Evolutionary conservation across 2,113 vertebrate genomes (phyloP), one percentile per base, ranked within the genome.

Genomic region (Paratilapia polleni): DNA sequence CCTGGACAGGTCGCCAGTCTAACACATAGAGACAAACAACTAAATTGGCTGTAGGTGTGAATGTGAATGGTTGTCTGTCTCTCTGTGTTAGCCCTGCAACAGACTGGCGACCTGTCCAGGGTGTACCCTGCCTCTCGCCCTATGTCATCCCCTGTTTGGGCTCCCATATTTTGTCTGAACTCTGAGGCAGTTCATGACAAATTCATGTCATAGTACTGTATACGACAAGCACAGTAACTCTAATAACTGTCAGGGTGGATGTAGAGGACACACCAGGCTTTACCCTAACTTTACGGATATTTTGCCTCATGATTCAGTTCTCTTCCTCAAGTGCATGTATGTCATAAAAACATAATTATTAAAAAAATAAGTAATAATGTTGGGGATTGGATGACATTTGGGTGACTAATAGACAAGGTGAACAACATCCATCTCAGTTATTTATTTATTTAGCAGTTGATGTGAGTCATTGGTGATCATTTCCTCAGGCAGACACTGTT

Each of bases 371-470:
- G 66, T 19, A 20, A 15, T 28, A 6, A 28, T 28, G 24, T n/a
- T 2, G 9, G 5, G 24, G 41, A 26, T 6, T 70, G 64, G 43
- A 14, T 70, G 64, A 11, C 64, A 49, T 22, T 47, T 19, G 41
- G 38, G 22, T 12, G 64, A 49, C 41, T 70, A 49, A 49, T 26
- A 70, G 66, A 28, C 5, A 7, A 70, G 41, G 28, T 49, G 9
- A 70, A 49, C 66, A 49, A 9, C 5, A 28, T 49, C 41, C 22
- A 22, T 68, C 8, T 47, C 22, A 47, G 64, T 41, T 20, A 34
- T 64, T 64, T n/a, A n/a, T n/a, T 64, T 64, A 20, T 64, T 64
- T 64, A n/a, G 62, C 62, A 64, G 62, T 34, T 64, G 12, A 64
- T 41, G 62, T 68, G 64, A 68, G 22, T 47, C 22, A 68, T 17